Evolutionary conservation across 2,797 vertebrate genomes (phyloP), one percentile per base, ranked within the genome.

Genomic region (Masticophis lateralis): DNA sequence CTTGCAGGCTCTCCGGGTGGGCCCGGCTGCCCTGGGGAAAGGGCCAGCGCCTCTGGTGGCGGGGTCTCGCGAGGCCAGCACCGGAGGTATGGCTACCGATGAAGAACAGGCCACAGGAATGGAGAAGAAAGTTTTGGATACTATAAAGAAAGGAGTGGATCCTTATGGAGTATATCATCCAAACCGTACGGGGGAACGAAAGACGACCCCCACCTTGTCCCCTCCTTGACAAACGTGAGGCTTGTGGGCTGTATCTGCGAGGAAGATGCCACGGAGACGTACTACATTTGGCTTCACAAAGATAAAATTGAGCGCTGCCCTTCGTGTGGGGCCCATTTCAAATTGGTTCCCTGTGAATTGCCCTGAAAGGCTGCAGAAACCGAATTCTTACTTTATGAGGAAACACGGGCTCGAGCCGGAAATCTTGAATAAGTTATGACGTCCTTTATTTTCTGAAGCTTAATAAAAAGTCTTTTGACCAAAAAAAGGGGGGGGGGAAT

Each of bases 201-300:
- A 96, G 96, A 97, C 0, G 99, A 99, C 20, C 99, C 99, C 2
- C 98, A 99, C 95, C 96, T 99, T 2, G 99, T 99, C 1, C 99
- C 99, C 20, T 99, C 99, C 90, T 93, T 99, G 96, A 97, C 92
- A 4, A 97, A 97, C 97, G 98, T 98, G 96, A 98, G 99, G 96
- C 97, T 99, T 4, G 98, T 99, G 87, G 99, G 98, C 94, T 99
- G 98, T 4, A 97, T 99, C 94, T 99, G 99, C 96, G 99, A 99
- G 92, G 98, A 99, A 92, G 99, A 99, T 96, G 99, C 98, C 97
- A 98, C 98, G 0, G 94, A 95, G 0, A 97, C 99, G 32, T 96
- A 98, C 79, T 99, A 98, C 98, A 99, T 99, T 97, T 99, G 99
- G 99, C 97, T 99, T 63, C 99, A 99, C 89, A 95, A 98, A 94